phyloP scores from a whole-genome alignment of 2,113 vertebrate species.

The Ciconia maguari region DNA sequence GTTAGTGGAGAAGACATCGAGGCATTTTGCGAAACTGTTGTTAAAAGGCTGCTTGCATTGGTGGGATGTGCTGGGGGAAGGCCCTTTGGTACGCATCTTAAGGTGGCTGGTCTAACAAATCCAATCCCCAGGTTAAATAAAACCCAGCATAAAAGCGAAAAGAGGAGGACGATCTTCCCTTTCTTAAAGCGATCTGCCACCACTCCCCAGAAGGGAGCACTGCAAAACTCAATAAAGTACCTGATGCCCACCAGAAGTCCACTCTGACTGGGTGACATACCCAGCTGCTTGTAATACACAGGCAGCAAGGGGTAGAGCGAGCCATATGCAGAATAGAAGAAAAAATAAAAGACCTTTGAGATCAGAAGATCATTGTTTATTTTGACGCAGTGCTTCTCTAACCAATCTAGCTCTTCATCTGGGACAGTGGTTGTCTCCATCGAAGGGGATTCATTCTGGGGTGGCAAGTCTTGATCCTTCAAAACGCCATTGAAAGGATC shows the following conservation, averaged over 20 bases:
- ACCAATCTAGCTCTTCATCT: slow-evolving; percentile 82
- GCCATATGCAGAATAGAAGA: slow-evolving; percentile 96
- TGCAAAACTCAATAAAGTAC: slow-evolving; percentile 99
- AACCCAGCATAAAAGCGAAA: slow-evolving; percentile 95
- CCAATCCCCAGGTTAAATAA: slow-evolving; percentile 94
- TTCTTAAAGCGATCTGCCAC: slow-evolving; percentile 94
- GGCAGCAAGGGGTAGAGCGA: slow-evolving; percentile 93
- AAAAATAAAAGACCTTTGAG: slow-evolving; percentile 98
- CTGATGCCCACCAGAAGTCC: slow-evolving; percentile 94
- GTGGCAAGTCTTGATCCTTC: slow-evolving; percentile 57
- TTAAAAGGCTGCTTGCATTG: slow-evolving; percentile 66
- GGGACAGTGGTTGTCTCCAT: slow-evolving; percentile 40
- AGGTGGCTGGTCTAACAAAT: slow-evolving; percentile 88
- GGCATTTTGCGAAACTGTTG: neutral
- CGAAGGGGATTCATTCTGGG: slow-evolving; percentile 52
- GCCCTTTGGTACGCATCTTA: slow-evolving; percentile 80
- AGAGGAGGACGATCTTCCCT: slow-evolving; percentile 91
- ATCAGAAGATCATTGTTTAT: slow-evolving; percentile 90
- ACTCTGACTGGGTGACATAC: slow-evolving; percentile 90
- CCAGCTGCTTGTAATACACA: slow-evolving; percentile 95
- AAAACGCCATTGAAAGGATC: slow-evolving; percentile 85
- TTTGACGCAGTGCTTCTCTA: slow-evolving; percentile 86
- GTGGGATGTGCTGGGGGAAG: slow-evolving; percentile 65
- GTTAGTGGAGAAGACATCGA: neutral
- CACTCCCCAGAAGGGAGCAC: slow-evolving; percentile 96